Base-by-base conservation (phyloP, 2,888 invertebrate species). In the Acrobasis repandana region DNA sequence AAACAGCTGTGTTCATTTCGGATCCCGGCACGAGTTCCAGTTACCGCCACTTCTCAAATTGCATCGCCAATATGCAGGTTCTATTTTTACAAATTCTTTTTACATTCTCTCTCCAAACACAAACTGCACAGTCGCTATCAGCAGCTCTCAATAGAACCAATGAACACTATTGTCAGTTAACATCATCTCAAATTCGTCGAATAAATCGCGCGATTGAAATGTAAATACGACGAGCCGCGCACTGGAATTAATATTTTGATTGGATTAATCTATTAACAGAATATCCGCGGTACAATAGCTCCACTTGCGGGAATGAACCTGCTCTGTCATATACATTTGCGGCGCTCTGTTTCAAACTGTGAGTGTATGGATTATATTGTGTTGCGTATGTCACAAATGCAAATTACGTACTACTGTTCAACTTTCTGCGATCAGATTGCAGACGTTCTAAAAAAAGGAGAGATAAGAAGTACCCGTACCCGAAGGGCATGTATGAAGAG, bases 241-340 rank as follows among this genome's bases (percentile, higher is more conserved):
- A 81, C 83, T 76, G 84, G 88, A 88, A 88, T 89, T 90, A 88
- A 90, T 90, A 87, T 88, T 88, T 88, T 89, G 89, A 91, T 90
- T 88, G 90, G 87, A 90, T 90, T 90, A 90, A 88, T 89, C 86
- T 90, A 90, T 90, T 88, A 90, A 85, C 85, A 81, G 85, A 82
- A 84, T 84, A 86, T 85, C 81, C 71, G 73, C 74, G 80, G 77
- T 81, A 83, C 84, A 84, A 83, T 77, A 75, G 76, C 74, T 74
- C 68, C 73, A 76, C 74, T 80, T 73, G 74, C 67, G 70, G 74
- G 73, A 73, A 70, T 61, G 60, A 57, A 58, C 63, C 46, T 54
- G 56, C 57, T 54, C 64, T 60, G 62, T 18, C 61, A 56, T 59
- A 61, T 51, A 58, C 49, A 62, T 50, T 34, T 47, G 57, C 50